Percentiles rank a stretch among this genome's conserved stretches.
phyloP scores from a whole-genome alignment of 2,113 vertebrate species.

The Meleagris gallopavo region DNA sequence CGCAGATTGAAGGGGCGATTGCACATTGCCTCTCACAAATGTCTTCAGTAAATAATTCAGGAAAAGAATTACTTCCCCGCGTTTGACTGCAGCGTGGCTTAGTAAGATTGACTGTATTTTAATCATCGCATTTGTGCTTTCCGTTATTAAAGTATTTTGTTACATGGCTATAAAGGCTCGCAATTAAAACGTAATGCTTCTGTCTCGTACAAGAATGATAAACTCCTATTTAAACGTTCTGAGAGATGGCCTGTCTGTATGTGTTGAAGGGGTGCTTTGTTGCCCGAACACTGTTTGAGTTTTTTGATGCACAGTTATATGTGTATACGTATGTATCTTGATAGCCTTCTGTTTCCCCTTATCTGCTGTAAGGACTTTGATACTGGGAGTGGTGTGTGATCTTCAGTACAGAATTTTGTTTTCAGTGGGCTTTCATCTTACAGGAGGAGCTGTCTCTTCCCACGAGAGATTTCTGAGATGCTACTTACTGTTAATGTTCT shows the following conservation, averaged over 20 bases:
- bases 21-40: not conserved
- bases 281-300: not conserved
- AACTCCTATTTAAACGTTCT: not conserved
- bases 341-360: not conserved
- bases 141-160: conserved; percentile 37
- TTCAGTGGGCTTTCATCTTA: not conserved
- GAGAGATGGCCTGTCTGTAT: not conserved
- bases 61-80: not conserved
- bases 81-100: not conserved
- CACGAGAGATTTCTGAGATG: not conserved
- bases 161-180: not conserved
- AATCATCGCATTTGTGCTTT: conserved; percentile 15
- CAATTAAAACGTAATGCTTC: conserved; percentile 33
- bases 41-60: conserved; percentile 43
- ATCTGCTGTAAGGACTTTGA: not conserved
- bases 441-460: not conserved
- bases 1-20: not conserved
- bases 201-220: not conserved
- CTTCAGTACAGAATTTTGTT: not conserved
- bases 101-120: conserved; percentile 37
- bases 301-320: rapidly evolving
- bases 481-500: not conserved
- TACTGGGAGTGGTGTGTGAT: not conserved
- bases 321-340: not conserved
- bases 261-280: not conserved